Conservation (phyloP, 2,888 invertebrate genomes). For the Epicampocera succincta region DNA sequence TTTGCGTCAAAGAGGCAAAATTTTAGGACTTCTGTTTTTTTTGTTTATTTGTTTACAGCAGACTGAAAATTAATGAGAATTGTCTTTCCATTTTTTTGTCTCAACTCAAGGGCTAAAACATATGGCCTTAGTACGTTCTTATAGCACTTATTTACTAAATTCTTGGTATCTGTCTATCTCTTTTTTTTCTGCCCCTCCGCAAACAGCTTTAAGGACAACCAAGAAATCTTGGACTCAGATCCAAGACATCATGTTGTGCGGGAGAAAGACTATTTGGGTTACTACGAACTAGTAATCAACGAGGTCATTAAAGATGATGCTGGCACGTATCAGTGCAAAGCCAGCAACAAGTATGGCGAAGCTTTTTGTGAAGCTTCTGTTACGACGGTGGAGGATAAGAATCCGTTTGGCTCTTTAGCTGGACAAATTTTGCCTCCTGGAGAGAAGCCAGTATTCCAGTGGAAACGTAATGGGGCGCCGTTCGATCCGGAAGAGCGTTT, state of each 20-base stretch:
- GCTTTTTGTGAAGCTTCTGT: conserved; percentile 88
- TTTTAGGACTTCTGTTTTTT: too few relatives aligned
- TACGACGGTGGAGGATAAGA: conserved; percentile 92
- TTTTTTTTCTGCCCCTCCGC: neutral
- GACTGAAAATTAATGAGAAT: too few relatives aligned
- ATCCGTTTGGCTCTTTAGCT: conserved; percentile 89
- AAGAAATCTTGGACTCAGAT: conserved; percentile 86
- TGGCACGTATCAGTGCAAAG: conserved; percentile 92
- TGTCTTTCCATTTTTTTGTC: too few relatives aligned
- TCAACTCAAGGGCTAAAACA: too few relatives aligned
- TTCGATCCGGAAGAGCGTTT: conserved; percentile 96
- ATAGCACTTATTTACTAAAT: too few relatives aligned
- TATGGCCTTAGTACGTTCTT: too few relatives aligned
- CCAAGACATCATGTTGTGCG: conserved; percentile 87
- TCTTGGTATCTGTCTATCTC: neutral
- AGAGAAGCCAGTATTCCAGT: conserved; percentile 89
- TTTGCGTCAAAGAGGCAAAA: too few relatives aligned
- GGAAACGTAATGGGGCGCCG: conserved; percentile 92
- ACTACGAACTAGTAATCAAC: conserved; percentile 93
- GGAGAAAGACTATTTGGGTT: conserved; percentile 90
- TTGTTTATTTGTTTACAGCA: too few relatives aligned
- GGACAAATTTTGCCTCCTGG: conserved; percentile 87
- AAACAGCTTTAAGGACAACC: conserved; percentile 90
- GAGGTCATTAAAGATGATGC: conserved; percentile 90
- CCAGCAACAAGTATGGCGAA: conserved; percentile 91